Base-by-base conservation (phyloP, 1,140 invertebrate species). In the Neoseiulus cucumeris region DNA sequence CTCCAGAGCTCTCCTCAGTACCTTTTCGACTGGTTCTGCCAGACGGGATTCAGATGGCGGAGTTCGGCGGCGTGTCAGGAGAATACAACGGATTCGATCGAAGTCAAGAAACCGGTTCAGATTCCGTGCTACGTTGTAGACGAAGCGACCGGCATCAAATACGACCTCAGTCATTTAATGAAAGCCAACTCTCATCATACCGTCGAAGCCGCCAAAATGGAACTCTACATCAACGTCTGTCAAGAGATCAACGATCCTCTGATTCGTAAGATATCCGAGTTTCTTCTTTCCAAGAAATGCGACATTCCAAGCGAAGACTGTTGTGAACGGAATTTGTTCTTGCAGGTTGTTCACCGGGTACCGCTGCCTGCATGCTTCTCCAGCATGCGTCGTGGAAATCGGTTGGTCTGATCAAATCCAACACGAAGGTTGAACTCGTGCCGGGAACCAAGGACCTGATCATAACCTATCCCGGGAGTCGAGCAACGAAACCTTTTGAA, bases 141-240 rank as follows among this genome's bases (percentile, higher is more conserved):
- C 33, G 51, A 59, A 33, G 25, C 33, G 25, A 59, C 51, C 14
- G 51, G 51, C 33, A 14, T 29, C 22, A 59, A 59, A 25, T 59
- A 59, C 22, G 51, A 59, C 22, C 51, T 59, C 14, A 59, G 51
- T 9, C 51, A 59, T 9, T 20, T 59, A 2, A 59, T 9, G 14
- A 25, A 20, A 17, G 14, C 33, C 14, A 25, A 12, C 12, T 12
- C 14, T 17, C 6, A 25, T 14, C 51, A 59, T 25, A 25, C 14
- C 2, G 51, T 59, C 33, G 51, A 59, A 59, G 51, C 51, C 1
- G 1, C 51, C 4, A 59, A 59, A 17, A 33, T 59, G 17, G 51
- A 59, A 14, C 22, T 59, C 4, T 59, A 20, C 51, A 59, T 59
- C 51, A 59, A 59, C 51, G 33, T 59, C 51, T 59, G 51, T 9